These are phyloP conservation scores for Percopsis omiscomaycus DNA, from an alignment of 2,797 vertebrate species.

Conservation along the genomic window DNA sequence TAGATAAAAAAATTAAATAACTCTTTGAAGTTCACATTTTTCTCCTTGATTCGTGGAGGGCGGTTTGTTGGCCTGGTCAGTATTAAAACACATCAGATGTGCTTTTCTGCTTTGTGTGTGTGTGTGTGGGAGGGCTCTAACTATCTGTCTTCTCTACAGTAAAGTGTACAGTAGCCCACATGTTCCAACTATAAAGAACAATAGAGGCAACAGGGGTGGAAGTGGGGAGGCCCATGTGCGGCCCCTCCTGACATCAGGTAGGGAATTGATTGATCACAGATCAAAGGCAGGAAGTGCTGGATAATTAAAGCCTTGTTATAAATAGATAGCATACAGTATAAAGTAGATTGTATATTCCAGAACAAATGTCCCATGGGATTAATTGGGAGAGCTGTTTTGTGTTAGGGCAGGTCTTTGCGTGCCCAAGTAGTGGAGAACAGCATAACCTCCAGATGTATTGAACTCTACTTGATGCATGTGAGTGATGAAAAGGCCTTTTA, in stretches of 20 bases:
- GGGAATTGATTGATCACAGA: slow-evolving; percentile 72
- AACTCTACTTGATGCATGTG: slow-evolving; percentile 16
- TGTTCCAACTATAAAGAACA: slow-evolving; percentile 39
- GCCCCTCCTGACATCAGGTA: slow-evolving; percentile 68
- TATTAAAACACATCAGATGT: slow-evolving; percentile 27
- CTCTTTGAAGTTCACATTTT: too few relatives aligned
- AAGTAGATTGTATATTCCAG: slow-evolving; percentile 57
- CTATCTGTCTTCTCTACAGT: too few relatives aligned
- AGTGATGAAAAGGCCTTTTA: slow-evolving; percentile 43
- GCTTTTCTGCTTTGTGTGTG: background rate
- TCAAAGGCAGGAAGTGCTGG: slow-evolving; percentile 73
- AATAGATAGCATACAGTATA: slow-evolving; percentile 64
- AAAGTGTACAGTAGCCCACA: background rate
- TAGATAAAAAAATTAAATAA: too few relatives aligned
- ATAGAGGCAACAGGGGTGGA: slow-evolving; percentile 36
- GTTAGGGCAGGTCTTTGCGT: slow-evolving; percentile 53
- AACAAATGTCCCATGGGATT: slow-evolving; percentile 51
- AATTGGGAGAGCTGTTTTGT: slow-evolving; percentile 46
- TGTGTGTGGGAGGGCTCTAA: background rate
- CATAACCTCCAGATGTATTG: slow-evolving; percentile 30
- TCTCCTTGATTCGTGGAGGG: background rate
- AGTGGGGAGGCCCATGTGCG: slow-evolving; percentile 13
- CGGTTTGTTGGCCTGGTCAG: slow-evolving; percentile 20
- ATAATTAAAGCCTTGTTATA: slow-evolving; percentile 72
- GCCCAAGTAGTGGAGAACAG: slow-evolving; percentile 66